Base-by-base conservation (phyloP, 2,888 invertebrate species). In the Graphium colonna region DNA sequence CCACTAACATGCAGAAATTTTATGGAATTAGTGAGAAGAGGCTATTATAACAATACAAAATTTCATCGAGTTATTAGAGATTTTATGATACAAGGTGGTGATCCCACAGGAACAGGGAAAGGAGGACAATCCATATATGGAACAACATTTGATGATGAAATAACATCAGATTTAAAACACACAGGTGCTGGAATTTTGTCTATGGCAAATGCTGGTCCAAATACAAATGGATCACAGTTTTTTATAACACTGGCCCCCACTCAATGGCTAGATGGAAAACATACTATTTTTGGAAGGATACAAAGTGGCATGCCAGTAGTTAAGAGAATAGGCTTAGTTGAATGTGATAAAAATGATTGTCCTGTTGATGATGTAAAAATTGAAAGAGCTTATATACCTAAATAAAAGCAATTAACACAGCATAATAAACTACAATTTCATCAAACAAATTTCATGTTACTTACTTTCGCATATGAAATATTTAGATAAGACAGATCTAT, bases 121-220 rank as follows among this genome's bases (percentile, higher is more conserved):
- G 98, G 98, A 9, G 99, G 99, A 0, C 94, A 95, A 41, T 98
- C 98, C 0, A 99, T 99, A 65, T 99, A 99, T 84, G 99, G 99
- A 0, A 94, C 95, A 60, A 92, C 93, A 64, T 99, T 99, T 85
- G 94, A 96, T 51, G 99, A 99, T 87, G 99, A 99, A 91, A 96
- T 99, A 60, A 94, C 96, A 68, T 91, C 94, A 26, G 97, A 98
- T 61, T 88, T 99, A 51, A 98, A 97, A 77, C 99, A 99, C 76
- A 96, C 97, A n/a, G 99, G 91, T 15, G 94, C 94, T 16, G 97
- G 97, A 0, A 93, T 97, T 53, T 71, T 97, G 31, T 98, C 98
- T 0, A 99, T 99, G 99, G 99, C 99, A 0, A 99, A 99, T 90
- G 95, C 98, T 15, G 98, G 99, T 0, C 98, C 98, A 0, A 93